A percentile compares a stretch with the other conserved stretches of the same genome.
Evolutionary conservation across 2,888 invertebrate species (phyloP).

Genomic region (Steinernema carpocapsae): DNA sequence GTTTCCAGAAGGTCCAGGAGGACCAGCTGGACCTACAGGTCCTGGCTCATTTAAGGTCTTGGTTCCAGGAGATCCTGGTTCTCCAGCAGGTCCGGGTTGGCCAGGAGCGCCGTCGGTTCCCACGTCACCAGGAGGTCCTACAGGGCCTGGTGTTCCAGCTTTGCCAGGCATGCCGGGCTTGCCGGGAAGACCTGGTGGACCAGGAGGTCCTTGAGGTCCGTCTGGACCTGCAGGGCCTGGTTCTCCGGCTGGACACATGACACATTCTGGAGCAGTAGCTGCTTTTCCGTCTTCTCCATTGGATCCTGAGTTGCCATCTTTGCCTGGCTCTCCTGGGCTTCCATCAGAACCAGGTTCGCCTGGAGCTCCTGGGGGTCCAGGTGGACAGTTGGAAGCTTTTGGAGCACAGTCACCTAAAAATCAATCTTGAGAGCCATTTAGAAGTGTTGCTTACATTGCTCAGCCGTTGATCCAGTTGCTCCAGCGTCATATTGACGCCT

Average conservation of each 20-base stretch:
- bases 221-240: constrained; percentile 48
- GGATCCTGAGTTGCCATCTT: constrained; percentile 40
- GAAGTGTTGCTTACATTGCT: constrained; percentile 27
- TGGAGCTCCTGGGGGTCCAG: constrained; percentile 51
- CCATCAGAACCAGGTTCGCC: constrained; percentile 45
- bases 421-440: constrained; percentile 37
- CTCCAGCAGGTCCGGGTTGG: constrained; percentile 49
- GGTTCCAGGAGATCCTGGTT: constrained; percentile 52
- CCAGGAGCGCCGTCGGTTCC: constrained; percentile 50
- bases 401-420: background rate
- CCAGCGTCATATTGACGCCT: too few relatives aligned
- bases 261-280: background rate
- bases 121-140: constrained; percentile 1
- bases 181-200: constrained; percentile 56
- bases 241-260: constrained; percentile 44
- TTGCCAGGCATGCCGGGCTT: constrained; percentile 48
- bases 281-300: background rate
- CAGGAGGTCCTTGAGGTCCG: constrained; percentile 56
- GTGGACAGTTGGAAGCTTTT: background rate
- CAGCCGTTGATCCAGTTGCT: constrained; percentile 39
- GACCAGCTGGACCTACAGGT: constrained; percentile 58
- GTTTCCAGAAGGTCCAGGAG: constrained; percentile 39
- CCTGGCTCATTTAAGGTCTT: constrained; percentile 56
- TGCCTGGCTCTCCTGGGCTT: constrained; percentile 44
- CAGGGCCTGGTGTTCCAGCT: constrained; percentile 50